phyloP scores from a whole-genome alignment of 2,113 vertebrate species.

The Chrysemys picta region DNA sequence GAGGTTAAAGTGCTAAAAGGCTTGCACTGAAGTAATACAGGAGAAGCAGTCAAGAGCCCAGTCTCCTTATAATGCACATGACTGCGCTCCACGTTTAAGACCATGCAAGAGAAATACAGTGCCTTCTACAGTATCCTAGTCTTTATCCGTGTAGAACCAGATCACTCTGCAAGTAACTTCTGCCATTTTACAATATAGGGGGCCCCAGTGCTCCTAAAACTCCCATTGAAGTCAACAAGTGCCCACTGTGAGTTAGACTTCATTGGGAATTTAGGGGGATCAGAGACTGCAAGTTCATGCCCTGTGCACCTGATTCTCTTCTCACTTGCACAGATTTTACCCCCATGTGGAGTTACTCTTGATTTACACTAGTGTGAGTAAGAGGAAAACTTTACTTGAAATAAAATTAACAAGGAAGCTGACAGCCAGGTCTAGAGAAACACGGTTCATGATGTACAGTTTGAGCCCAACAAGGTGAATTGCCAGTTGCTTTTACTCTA shows the following conservation, averaged over 20 bases:
- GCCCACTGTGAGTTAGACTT: not conserved
- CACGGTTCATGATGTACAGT: constrained; percentile 28
- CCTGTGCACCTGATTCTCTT: constrained; percentile 49
- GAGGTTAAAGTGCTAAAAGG: constrained; percentile 33
- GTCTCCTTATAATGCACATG: constrained; percentile 69
- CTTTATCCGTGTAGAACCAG: constrained; percentile 76
- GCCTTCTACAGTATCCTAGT: constrained; percentile 84
- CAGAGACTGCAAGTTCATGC: not conserved
- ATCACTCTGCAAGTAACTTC: constrained; percentile 67
- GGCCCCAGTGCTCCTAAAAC: not conserved
- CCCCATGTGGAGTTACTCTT: constrained; percentile 48
- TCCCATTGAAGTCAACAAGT: constrained; percentile 10
- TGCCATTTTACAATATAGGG: constrained; percentile 55
- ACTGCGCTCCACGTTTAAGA: constrained; percentile 69
- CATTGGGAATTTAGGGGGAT: not conserved
- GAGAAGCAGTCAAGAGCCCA: constrained; percentile 52
- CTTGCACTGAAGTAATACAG: constrained; percentile 54
- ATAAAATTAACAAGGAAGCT: constrained; percentile 40
- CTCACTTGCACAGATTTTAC: constrained; percentile 46
- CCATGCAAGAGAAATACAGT: constrained; percentile 81
- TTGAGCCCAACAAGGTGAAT: constrained; percentile 56
- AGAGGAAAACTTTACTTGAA: constrained; percentile 24
- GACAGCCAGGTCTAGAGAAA: constrained; percentile 11
- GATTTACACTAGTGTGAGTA: constrained; percentile 11
- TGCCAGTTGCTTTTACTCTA: constrained; percentile 76